Evolutionary conservation across 2,888 invertebrate species (phyloP), one percentile per base, ranked within the genome.

Genomic region (Nyleta sp.): DNA sequence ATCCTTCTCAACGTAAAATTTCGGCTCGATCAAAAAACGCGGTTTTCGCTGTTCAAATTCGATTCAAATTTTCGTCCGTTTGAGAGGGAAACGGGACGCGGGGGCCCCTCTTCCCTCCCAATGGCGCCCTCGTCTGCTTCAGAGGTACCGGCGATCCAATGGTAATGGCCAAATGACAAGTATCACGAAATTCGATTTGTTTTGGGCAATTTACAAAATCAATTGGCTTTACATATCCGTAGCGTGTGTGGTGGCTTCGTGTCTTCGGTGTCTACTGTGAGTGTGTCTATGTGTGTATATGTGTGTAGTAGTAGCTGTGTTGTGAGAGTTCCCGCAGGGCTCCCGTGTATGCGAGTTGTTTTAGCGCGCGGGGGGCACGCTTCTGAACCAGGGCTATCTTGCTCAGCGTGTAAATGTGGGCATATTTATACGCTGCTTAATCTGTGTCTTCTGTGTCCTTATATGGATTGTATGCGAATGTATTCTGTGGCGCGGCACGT

Each of bases 211-310:
- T 91, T 91, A 91, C 91, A 91, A 91, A 91, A 91, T 87, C 85
- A 90, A 91, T 91, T 91, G 90, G 89, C 90, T 91, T 91, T 91
- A 91, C 91, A 91, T 91, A 91, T 91, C 91, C 91, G 91, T 91
- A 91, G 89, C 86, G 85, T 89, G 88, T 88, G 81, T 82, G 59
- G 13, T n/a, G 4, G 4, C 31, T 53, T 33, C 76, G 77, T 60
- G 67, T 74, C n/a, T n/a, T n/a, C n/a, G n/a, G 11, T 15, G 31
- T 11, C 8, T 57, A 15, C 17, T 24, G 55, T 71, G 53, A 80
- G 82, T 86, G 86, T 88, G 80, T n/a, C n/a, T n/a, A 46, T 31
- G 48, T 72, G 86, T 87, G 80, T 85, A 65, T 64, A 67, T 64
- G 84, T 87, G 83, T 84, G 80, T 59, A 28, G 57, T 76, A 81